A percentile compares a stretch with the other conserved stretches of the same genome.
Conservation (phyloP, 2,888 invertebrate species). For the Merodon equestris region DNA sequence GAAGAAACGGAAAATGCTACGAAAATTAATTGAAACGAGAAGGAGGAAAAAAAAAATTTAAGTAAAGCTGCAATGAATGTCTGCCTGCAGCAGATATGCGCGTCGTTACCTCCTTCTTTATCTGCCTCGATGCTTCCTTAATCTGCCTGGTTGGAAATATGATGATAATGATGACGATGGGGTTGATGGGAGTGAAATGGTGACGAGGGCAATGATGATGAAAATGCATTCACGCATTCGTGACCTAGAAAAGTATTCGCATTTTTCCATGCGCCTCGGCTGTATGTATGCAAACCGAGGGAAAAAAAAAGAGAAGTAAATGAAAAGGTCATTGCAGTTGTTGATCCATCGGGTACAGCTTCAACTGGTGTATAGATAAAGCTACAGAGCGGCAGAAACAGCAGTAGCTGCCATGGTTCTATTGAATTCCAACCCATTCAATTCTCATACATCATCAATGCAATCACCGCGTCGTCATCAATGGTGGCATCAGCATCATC, state of each 20-base stretch:
- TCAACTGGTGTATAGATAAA: not conserved
- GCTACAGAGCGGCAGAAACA: not conserved
- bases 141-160: not conserved
- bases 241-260: slow-evolving; percentile 66
- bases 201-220: slow-evolving; percentile 43
- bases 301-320: slow-evolving; percentile 2
- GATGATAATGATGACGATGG: not conserved
- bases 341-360: slow-evolving; percentile 52
- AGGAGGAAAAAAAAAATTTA: slow-evolving; percentile 31
- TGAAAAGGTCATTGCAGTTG: slow-evolving; percentile 65
- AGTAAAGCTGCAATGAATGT: slow-evolving; percentile 21
- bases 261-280: slow-evolving; percentile 36
- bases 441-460: slow-evolving; percentile 58
- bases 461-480: slow-evolving; percentile 30
- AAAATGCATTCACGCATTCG: slow-evolving; percentile 66
- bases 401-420: slow-evolving; percentile 4
- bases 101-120: slow-evolving; percentile 28
- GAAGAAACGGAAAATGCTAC: slow-evolving; percentile 16
- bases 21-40: not conserved
- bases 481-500: slow-evolving; percentile 12
- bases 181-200: not conserved
- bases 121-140: slow-evolving; percentile 9
- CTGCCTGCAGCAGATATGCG: slow-evolving; percentile 60
- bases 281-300: slow-evolving; percentile 16
- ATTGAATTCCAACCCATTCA: slow-evolving; percentile 62